A percentile compares a stretch with the other conserved stretches of the same genome.
These are phyloP conservation scores for Heteropelma amictum DNA, from an alignment of 2,888 invertebrate genomes.

Conservation along the genomic window DNA sequence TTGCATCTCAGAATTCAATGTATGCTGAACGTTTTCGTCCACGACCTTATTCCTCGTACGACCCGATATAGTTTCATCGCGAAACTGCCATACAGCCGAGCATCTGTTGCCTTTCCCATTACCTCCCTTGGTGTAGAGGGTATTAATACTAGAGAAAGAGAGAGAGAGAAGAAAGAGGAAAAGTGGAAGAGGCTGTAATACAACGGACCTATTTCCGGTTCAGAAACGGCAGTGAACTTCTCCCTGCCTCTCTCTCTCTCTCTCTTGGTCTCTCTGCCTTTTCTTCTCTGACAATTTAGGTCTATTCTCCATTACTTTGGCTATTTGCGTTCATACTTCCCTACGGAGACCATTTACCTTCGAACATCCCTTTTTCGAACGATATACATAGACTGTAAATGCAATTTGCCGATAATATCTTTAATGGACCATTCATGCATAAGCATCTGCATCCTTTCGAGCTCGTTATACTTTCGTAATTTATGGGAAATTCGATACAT, in stretches of 20 bases:
- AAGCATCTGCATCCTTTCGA: not conserved
- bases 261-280: not conserved
- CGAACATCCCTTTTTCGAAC: slow-evolving; percentile 15
- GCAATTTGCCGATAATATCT: slow-evolving; percentile 50
- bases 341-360: slow-evolving; percentile 31
- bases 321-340: slow-evolving; percentile 35
- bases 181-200: slow-evolving; percentile 37
- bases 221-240: slow-evolving; percentile 34
- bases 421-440: slow-evolving; percentile 1
- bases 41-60: slow-evolving; percentile 46
- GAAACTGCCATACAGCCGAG: slow-evolving; percentile 63
- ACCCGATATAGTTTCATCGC: slow-evolving; percentile 69
- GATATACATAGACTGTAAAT: slow-evolving; percentile 31
- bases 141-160: not conserved
- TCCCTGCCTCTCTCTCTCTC: slow-evolving; percentile 6
- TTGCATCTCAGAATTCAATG: not conserved
- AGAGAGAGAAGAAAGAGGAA: not conserved
- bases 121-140: slow-evolving; percentile 54
- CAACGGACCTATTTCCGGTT: slow-evolving; percentile 54
- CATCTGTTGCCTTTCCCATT: slow-evolving; percentile 70
- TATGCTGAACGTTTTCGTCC: slow-evolving; percentile 10
- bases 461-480: slow-evolving; percentile 24
- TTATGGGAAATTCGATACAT: slow-evolving; percentile 19
- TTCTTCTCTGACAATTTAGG: slow-evolving; percentile 29
- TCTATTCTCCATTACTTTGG: slow-evolving; percentile 29